Evolutionary conservation across 2,113 vertebrate genomes (phyloP).

Genomic region (Columba livia): DNA sequence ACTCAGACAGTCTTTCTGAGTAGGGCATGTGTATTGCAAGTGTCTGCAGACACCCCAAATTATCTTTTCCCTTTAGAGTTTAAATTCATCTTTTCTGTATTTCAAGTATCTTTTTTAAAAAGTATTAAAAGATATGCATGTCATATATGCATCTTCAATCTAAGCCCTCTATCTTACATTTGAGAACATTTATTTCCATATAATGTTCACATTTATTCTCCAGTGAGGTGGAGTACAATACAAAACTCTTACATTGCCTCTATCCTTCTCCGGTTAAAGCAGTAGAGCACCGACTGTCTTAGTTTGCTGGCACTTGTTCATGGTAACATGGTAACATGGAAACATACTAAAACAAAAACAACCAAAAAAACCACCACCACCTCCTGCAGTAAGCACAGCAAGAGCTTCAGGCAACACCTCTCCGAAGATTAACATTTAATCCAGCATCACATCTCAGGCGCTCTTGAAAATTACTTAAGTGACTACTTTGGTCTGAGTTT

Average conservation of each 20-base stretch:
- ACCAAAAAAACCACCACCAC: background rate
- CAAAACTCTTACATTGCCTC: background rate
- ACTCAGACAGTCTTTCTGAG: background rate
- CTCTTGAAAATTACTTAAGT: background rate
- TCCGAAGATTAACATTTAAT: background rate
- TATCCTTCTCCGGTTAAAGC: background rate
- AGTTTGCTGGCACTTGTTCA: background rate
- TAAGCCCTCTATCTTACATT: background rate
- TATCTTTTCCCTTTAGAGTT: background rate
- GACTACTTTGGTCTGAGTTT: background rate
- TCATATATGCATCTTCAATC: background rate
- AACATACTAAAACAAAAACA: background rate
- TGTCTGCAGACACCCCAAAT: background rate
- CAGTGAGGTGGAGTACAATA: fast-evolving
- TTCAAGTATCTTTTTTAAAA: background rate
- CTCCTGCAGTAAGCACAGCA: background rate
- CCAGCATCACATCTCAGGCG: background rate
- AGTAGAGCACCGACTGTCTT: background rate
- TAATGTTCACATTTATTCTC: background rate
- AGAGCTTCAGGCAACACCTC: background rate
- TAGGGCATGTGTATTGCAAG: background rate
- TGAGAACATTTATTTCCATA: background rate
- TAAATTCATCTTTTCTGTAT: fast-evolving
- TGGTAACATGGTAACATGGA: background rate
- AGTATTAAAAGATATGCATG: background rate